Evolutionary conservation across 2,113 vertebrate species (phyloP).

Genomic region (Tragelaphus imberbis): DNA sequence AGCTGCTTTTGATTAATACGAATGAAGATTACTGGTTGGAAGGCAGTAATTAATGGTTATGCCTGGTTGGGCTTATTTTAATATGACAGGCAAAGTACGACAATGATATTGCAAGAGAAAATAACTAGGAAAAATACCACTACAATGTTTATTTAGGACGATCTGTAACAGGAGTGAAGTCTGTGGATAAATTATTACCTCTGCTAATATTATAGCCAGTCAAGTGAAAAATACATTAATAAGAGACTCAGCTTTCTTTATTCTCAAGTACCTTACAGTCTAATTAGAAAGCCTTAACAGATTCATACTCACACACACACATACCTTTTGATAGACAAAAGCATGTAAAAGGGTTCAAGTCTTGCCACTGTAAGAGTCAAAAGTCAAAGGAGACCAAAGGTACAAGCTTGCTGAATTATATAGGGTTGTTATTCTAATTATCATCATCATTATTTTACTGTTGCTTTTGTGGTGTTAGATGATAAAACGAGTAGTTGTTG

Average conservation of each 20-base stretch:
- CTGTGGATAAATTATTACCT: not conserved
- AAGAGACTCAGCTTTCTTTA: not conserved
- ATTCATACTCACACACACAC: not conserved
- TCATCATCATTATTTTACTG: not conserved
- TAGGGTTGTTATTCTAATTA: not conserved
- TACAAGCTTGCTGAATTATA: not conserved
- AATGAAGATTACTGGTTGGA: constrained; percentile 26
- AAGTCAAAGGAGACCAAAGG: not conserved
- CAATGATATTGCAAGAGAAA: not conserved
- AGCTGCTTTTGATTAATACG: not conserved
- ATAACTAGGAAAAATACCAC: not conserved
- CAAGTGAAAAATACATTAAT: constrained; percentile 34
- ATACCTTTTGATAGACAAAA: not conserved
- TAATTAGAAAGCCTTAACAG: constrained; percentile 1
- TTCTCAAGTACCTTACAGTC: not conserved
- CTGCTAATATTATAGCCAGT: constrained; percentile 22
- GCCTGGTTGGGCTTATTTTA: constrained; percentile 15
- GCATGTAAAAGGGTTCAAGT: not conserved
- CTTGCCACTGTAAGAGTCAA: not conserved
- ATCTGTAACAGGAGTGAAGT: constrained; percentile 26
- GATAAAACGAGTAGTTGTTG: not conserved
- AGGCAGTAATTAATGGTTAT: not conserved
- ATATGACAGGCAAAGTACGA: not conserved
- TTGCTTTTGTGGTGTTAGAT: not conserved
- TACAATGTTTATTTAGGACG: not conserved